A percentile compares a stretch with the other conserved stretches of the same genome.
Conservation (phyloP, 2,797 vertebrate species). For the Bryconaethiops microstoma region DNA sequence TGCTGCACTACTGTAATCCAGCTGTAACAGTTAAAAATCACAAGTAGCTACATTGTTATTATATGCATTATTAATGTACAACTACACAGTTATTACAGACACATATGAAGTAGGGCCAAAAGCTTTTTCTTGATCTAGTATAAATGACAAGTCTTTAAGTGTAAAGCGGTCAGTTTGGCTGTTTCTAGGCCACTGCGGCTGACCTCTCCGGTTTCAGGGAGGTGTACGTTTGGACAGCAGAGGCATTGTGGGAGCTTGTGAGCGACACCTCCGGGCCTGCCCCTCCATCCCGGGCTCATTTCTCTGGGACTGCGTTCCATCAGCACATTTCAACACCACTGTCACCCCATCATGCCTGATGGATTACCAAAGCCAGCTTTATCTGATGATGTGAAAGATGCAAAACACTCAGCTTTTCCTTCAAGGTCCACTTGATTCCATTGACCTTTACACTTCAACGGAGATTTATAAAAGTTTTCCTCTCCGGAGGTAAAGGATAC, state of each 20-base stretch:
- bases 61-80: too few species aligned
- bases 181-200: slow-evolving; percentile 8
- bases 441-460: slow-evolving; percentile 36
- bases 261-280: slow-evolving; percentile 40
- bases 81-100: too few species aligned
- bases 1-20: too few species aligned
- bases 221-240: slow-evolving; percentile 39
- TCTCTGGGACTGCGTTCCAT: slow-evolving; percentile 47
- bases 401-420: slow-evolving; percentile 48
- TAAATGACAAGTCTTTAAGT: too few species aligned
- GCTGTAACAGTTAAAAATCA: too few species aligned
- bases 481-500: slow-evolving; percentile 1
- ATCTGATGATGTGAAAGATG: slow-evolving; percentile 57
- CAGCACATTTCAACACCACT: slow-evolving; percentile 57
- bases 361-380: slow-evolving; percentile 51
- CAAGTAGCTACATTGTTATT: too few species aligned
- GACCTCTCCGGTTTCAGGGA: slow-evolving; percentile 28
- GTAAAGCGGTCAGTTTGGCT: neutral
- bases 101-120: too few species aligned
- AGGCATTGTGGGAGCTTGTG: slow-evolving; percentile 30
- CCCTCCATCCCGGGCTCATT: slow-evolving; percentile 43
- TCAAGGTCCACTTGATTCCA: slow-evolving; percentile 41
- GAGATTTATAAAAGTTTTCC: slow-evolving; percentile 40
- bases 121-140: too few species aligned
- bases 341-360: slow-evolving; percentile 46